These are phyloP conservation scores for Sebastes trivittatus DNA, from an alignment of 2,797 vertebrate species.

Conservation along the genomic window DNA sequence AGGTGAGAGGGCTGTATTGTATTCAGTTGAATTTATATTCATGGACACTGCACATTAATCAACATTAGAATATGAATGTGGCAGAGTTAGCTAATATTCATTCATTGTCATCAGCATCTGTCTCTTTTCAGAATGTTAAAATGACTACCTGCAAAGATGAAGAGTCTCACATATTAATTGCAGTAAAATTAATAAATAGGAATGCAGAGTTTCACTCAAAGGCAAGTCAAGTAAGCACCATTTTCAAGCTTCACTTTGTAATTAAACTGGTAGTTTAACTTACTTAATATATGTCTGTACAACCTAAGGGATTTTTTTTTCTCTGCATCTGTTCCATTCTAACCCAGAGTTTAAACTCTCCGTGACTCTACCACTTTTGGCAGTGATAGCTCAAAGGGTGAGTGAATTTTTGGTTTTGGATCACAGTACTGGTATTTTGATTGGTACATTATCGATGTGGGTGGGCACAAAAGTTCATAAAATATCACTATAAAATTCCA, in stretches of 20 bases:
- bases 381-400: neutral
- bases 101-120: conserved; percentile 22
- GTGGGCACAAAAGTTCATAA: neutral
- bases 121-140: conserved; percentile 26
- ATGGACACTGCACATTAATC: conserved; percentile 38
- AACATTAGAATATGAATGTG: conserved; percentile 31
- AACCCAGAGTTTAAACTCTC: neutral
- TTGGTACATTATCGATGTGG: neutral
- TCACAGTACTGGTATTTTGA: neutral
- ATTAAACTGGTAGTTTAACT: conserved; percentile 22
- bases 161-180: conserved; percentile 28
- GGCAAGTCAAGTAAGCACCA: conserved; percentile 2
- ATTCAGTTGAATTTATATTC: conserved; percentile 36
- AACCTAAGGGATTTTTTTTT: neutral
- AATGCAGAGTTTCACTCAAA: conserved; percentile 24
- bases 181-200: conserved; percentile 11
- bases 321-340: neutral
- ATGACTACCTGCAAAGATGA: conserved; percentile 1
- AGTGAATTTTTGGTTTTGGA: neutral
- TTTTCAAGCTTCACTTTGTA: conserved; percentile 1
- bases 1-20: conserved; percentile 3
- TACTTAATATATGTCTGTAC: neutral
- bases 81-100: conserved; percentile 13
- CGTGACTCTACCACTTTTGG: neutral
- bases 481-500: neutral